These are phyloP conservation scores for Stegastes partitus DNA, from an alignment of 2,113 vertebrate species.

Conservation along the genomic window DNA sequence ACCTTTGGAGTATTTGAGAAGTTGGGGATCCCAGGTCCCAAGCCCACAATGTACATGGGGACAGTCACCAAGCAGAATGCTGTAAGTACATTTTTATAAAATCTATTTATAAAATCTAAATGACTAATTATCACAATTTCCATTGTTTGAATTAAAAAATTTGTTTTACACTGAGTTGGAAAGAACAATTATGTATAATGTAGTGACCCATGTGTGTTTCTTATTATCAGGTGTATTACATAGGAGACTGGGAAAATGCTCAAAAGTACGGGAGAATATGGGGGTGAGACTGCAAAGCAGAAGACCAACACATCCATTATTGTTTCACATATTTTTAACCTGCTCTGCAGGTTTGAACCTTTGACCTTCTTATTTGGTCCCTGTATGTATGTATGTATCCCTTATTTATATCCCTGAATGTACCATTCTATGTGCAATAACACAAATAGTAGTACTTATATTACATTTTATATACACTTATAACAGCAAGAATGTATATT, in stretches of 20 bases:
- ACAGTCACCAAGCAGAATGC: background rate
- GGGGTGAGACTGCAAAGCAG: slow-evolving; percentile 47
- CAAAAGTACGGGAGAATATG: slow-evolving; percentile 56
- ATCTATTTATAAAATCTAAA: background rate
- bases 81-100: background rate
- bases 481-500: too few species aligned
- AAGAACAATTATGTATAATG: background rate
- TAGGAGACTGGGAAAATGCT: slow-evolving; percentile 8
- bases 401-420: too few species aligned
- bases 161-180: too few species aligned
- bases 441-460: too few species aligned
- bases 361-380: background rate
- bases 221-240: slow-evolving; percentile 49
- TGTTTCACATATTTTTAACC: too few species aligned
- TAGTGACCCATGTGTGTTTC: background rate
- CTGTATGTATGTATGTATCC: too few species aligned
- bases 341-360: background rate
- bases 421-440: too few species aligned
- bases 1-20: slow-evolving; percentile 59
- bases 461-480: too few species aligned
- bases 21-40: slow-evolving; percentile 52
- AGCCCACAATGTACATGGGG: slow-evolving; percentile 39
- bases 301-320: background rate
- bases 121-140: background rate
- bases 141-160: background rate